phyloP scores from a whole-genome alignment of 2,797 vertebrate species.

The Hemibagrus guttatus region DNA sequence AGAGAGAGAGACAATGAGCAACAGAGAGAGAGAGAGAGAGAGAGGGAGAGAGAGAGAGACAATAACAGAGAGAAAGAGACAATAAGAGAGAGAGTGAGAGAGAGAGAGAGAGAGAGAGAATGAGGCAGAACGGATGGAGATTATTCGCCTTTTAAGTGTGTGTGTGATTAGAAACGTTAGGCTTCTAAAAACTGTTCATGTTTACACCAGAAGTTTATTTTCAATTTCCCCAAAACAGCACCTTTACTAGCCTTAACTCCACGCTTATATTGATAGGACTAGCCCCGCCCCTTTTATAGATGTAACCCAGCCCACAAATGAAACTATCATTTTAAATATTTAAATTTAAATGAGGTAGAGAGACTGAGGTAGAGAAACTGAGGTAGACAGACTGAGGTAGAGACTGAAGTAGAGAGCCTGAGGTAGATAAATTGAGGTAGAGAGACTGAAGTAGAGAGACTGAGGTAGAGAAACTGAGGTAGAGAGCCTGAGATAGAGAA shows the following conservation, averaged over 20 bases:
- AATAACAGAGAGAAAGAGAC: background rate
- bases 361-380: background rate
- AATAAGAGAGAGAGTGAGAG: background rate
- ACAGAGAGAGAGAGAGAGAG: background rate
- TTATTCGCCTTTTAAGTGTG: background rate
- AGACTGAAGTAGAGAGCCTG: too few relatives aligned
- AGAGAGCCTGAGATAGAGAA: too few relatives aligned
- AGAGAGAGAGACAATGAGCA: background rate
- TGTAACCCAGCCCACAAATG: background rate
- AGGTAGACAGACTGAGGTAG: too few relatives aligned
- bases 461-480: too few relatives aligned
- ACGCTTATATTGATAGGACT: too few relatives aligned
- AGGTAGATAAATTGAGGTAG: too few relatives aligned
- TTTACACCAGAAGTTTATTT: background rate
- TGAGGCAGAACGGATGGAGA: background rate
- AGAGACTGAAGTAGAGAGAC: background rate
- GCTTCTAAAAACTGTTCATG: background rate
- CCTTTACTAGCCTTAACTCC: too few relatives aligned
- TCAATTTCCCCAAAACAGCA: too few relatives aligned
- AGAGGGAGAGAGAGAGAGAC: background rate
- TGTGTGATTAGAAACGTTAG: background rate
- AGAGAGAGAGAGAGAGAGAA: background rate
- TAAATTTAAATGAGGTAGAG: too few relatives aligned
- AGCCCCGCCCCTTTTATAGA: too few relatives aligned
- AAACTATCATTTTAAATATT: too few relatives aligned